These are phyloP conservation scores for Bilobella aurantiaca DNA, from an alignment of 1,140 invertebrate species.

Conservation along the genomic window DNA sequence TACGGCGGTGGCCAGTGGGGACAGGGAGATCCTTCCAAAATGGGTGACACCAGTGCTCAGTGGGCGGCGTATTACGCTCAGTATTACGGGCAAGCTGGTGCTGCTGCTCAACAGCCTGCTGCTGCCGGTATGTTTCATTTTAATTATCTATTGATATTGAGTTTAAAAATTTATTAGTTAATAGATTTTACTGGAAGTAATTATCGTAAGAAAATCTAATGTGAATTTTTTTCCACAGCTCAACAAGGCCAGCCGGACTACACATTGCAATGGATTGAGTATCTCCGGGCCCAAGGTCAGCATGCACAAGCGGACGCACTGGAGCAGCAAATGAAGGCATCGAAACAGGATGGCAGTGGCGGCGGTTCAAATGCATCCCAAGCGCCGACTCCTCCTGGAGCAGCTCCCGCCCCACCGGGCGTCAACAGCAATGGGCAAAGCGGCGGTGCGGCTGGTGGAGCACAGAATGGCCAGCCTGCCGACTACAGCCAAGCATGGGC, in stretches of 20 bases:
- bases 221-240: neutral
- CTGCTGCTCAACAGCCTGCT: slow-evolving; percentile 16
- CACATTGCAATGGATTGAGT: slow-evolving; percentile 94
- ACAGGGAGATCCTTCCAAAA: too few relatives aligned
- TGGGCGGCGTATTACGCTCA: slow-evolving; percentile 35
- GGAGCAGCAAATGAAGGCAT: slow-evolving; percentile 67
- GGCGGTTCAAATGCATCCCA: slow-evolving; percentile 16
- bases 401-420: slow-evolving; percentile 36
- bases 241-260: slow-evolving; percentile 70
- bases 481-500: slow-evolving; percentile 97
- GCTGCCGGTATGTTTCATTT: neutral
- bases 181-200: neutral
- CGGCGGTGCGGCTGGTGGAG: too few relatives aligned
- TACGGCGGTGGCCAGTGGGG: too few relatives aligned
- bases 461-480: too few relatives aligned
- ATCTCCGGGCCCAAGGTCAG: slow-evolving; percentile 86
- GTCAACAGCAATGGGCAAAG: too few relatives aligned
- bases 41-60: too few relatives aligned
- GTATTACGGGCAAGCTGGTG: slow-evolving; percentile 34
- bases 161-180: neutral
- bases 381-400: neutral
- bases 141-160: too few relatives aligned
- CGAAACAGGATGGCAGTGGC: slow-evolving; percentile 52
- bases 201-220: too few relatives aligned
- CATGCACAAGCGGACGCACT: slow-evolving; percentile 79